Percentiles rank a stretch among this genome's conserved stretches.
Conservation (phyloP, 1,140 invertebrate species). For the Anoplophora glabripennis region DNA sequence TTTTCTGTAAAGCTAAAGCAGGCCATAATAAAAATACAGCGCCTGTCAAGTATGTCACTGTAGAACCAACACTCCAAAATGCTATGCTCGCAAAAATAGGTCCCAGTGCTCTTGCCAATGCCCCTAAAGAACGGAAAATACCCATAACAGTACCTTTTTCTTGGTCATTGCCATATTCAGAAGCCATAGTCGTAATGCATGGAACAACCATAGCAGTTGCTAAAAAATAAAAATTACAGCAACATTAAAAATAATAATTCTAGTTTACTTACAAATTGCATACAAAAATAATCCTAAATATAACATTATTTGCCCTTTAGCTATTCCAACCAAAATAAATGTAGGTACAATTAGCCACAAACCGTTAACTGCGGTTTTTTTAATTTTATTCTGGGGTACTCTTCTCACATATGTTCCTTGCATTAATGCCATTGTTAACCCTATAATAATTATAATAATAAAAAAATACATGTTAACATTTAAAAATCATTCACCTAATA, state of each 20-base stretch:
- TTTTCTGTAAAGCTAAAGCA: slow-evolving; percentile 42
- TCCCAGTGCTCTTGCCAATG: slow-evolving; percentile 87
- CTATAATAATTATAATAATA: slow-evolving; percentile 40
- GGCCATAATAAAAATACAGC: slow-evolving; percentile 66
- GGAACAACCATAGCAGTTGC: slow-evolving; percentile 93
- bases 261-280: slow-evolving; percentile 75
- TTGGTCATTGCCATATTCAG: slow-evolving; percentile 73
- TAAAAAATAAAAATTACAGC: slow-evolving; percentile 46
- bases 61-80: slow-evolving; percentile 79
- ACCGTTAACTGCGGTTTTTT: slow-evolving; percentile 70
- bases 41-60: slow-evolving; percentile 70
- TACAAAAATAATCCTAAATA: slow-evolving; percentile 85
- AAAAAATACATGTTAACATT: background rate
- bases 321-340: slow-evolving; percentile 81
- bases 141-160: slow-evolving; percentile 93
- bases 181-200: slow-evolving; percentile 87
- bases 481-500: slow-evolving; percentile 65
- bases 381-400: slow-evolving; percentile 72
- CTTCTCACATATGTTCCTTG: slow-evolving; percentile 88
- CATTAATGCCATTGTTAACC: slow-evolving; percentile 84
- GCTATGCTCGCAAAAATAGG: slow-evolving; percentile 82
- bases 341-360: slow-evolving; percentile 85
- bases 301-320: slow-evolving; percentile 54
- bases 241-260: slow-evolving; percentile 4
- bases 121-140: slow-evolving; percentile 90